These are phyloP conservation scores for Spialia ferax DNA, from an alignment of 2,888 invertebrate species.

Conservation along the genomic window DNA sequence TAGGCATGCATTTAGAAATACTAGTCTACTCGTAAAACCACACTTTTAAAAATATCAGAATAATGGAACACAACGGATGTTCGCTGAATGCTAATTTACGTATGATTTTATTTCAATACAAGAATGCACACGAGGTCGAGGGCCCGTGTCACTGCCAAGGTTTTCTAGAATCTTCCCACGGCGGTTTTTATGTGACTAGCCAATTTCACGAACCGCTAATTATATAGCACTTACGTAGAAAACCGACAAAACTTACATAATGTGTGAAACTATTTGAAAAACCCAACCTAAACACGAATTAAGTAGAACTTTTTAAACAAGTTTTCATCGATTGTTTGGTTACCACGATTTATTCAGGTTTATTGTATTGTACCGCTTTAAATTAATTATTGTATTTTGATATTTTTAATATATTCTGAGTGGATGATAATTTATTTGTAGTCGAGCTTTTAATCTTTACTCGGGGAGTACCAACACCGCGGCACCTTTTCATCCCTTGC, in stretches of 20 bases:
- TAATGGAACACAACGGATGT: constrained; percentile 8
- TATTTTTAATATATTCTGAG: too few relatives aligned
- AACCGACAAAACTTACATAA: not conserved
- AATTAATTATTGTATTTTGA: too few relatives aligned
- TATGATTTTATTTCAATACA: constrained; percentile 53
- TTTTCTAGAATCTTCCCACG: constrained; percentile 58
- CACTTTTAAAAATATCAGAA: constrained; percentile 38
- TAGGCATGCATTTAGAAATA: not conserved
- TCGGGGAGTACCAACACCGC: too few relatives aligned
- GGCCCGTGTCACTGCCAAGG: constrained; percentile 67
- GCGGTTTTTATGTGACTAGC: constrained; percentile 5
- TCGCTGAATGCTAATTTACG: constrained; percentile 41
- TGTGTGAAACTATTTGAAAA: not conserved
- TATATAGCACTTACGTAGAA: not conserved
- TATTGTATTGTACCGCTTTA: too few relatives aligned
- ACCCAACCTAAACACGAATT: too few relatives aligned
- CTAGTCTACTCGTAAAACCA: not conserved
- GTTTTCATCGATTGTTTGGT: too few relatives aligned
- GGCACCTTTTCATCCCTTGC: too few relatives aligned
- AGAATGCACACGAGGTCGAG: constrained; percentile 54
- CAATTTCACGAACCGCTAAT: constrained; percentile 18
- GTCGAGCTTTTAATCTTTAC: too few relatives aligned
- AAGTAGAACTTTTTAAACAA: too few relatives aligned
- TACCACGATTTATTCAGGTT: too few relatives aligned
- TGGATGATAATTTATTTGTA: too few relatives aligned